Evolutionary conservation across 2,888 invertebrate genomes (phyloP).

Genomic region (Luffia ferchaultella): DNA sequence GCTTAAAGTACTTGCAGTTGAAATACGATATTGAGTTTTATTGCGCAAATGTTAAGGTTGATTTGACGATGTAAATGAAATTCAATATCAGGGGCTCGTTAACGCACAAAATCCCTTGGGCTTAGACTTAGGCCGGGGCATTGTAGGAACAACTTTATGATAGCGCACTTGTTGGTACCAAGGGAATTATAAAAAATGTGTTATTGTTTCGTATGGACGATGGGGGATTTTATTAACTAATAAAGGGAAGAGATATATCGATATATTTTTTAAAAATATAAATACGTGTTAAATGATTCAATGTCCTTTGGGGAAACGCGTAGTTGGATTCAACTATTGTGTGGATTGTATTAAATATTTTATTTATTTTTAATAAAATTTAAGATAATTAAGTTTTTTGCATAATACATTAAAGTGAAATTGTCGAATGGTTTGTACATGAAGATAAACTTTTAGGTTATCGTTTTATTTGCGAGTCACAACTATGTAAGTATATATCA

Average conservation of each 20-base stretch:
- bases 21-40: constrained; percentile 18
- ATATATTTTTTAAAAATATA: no score
- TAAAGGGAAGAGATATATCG: constrained; percentile 44
- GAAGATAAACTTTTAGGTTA: no score
- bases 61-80: constrained; percentile 17
- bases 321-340: no score
- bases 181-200: constrained; percentile 55
- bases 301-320: no score
- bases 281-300: no score
- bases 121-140: constrained; percentile 24
- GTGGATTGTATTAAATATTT: no score
- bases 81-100: constrained; percentile 44
- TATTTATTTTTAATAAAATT: no score
- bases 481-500: no score
- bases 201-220: constrained; percentile 45
- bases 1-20: constrained; percentile 15
- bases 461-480: no score
- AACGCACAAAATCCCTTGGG: constrained; percentile 44
- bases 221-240: constrained; percentile 47
- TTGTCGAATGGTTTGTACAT: no score
- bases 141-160: constrained; percentile 53
- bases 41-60: constrained; percentile 7
- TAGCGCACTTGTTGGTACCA: constrained; percentile 48
- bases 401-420: no score
- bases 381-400: no score